Base-by-base conservation (phyloP, 2,113 vertebrate species). In the Synchiropus splendidus region DNA sequence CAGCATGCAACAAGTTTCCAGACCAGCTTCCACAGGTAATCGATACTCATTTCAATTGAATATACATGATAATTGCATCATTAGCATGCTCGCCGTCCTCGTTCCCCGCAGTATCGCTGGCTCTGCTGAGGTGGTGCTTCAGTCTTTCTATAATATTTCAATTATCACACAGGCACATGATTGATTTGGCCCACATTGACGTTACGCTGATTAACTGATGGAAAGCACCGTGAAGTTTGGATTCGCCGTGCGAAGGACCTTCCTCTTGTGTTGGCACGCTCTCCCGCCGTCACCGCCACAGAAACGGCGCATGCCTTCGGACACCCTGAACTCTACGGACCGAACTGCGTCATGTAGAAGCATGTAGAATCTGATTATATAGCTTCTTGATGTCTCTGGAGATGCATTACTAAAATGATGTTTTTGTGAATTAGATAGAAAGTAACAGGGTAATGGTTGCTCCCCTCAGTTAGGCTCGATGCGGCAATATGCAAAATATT, bases 101-200 rank as follows among this genome's bases (percentile, higher is more conserved):
- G 31, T 48, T 56, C 59, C 45, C 21, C 16, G 8, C 8, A 27
- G 21, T 42, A n/a, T n/a, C n/a, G n/a, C n/a, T n/a, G n/a, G n/a
- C n/a, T n/a, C n/a, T n/a, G n/a, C n/a, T n/a, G 31, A 45, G 17
- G 35, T 17, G 15, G 18, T 31, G 35, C 36, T 31, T 58, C 18
- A 65, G 52, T 52, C 51, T 14, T 50, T 46, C 18, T 61, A 8
- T 27, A 27, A 27, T 49, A 48, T 74, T 43, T 49, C 37, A 32
- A 52, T 73, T 54, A 48, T 53, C 21, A 71, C 72, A 35, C 86
- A 98, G 95, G 89, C 95, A 97, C 74, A 98, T 98, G 94, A 89
- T 98, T 82, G 95, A 98, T 79, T 78, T 98, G 78, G 97, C 95
- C 68, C 95, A 98, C 84, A 98, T 98, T 67, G 95, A 97, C 2